Evolutionary conservation across 2,888 invertebrate species (phyloP).

Genomic region (Plemyria rubiginata): DNA sequence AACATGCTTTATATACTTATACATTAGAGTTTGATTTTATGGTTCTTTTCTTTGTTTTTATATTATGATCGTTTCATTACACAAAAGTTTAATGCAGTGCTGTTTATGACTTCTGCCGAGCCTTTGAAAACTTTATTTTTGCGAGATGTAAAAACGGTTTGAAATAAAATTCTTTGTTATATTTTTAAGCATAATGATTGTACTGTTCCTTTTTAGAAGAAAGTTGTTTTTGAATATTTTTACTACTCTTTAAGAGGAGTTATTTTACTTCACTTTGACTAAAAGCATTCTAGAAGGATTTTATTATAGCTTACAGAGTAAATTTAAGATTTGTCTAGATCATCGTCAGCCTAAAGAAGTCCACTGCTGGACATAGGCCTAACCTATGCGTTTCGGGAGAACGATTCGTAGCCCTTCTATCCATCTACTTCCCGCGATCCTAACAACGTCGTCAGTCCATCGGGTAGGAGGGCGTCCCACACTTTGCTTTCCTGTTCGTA

Average conservation of each 20-base stretch:
- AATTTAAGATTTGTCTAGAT: too few relatives aligned
- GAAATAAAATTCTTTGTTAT: conserved; percentile 19
- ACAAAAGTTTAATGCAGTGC: conserved; percentile 30
- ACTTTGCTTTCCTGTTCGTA: too few relatives aligned
- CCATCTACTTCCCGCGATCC: too few relatives aligned
- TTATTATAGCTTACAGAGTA: too few relatives aligned
- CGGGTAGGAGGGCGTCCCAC: too few relatives aligned
- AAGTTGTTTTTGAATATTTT: conserved; percentile 11
- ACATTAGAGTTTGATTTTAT: conserved; percentile 57
- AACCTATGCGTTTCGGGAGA: too few relatives aligned
- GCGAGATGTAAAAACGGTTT: conserved; percentile 20
- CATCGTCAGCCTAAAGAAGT: too few relatives aligned
- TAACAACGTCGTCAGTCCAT: too few relatives aligned
- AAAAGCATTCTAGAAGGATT: not conserved
- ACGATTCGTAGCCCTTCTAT: too few relatives aligned
- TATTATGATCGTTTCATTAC: conserved; percentile 42
- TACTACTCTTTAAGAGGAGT: conserved; percentile 1
- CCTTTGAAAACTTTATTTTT: conserved; percentile 29
- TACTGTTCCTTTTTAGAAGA: conserved; percentile 18
- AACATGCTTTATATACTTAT: conserved; percentile 51
- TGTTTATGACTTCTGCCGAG: conserved; percentile 34
- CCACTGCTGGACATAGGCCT: too few relatives aligned
- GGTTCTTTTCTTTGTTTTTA: conserved; percentile 57
- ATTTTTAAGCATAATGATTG: conserved; percentile 20
- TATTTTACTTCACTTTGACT: not conserved